phyloP scores from a whole-genome alignment of 2,888 invertebrate species.

The Sinohyriopsis cumingii region DNA sequence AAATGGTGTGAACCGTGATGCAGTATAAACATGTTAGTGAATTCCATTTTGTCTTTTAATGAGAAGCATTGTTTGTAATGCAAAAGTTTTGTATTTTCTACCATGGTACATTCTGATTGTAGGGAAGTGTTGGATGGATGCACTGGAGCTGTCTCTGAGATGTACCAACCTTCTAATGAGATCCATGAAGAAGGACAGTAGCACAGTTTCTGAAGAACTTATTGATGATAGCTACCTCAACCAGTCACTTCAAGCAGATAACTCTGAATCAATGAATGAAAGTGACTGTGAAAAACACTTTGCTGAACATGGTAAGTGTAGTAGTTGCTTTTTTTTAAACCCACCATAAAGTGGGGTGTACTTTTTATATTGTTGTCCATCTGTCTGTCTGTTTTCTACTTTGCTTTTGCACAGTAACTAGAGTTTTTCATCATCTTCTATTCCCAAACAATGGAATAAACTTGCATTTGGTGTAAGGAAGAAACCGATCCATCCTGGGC shows the following conservation, averaged over 20 bases:
- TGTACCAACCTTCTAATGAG: conserved; percentile 86
- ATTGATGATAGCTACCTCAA: conserved; percentile 32
- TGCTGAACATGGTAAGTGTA: conserved; percentile 74
- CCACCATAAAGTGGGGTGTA: no score
- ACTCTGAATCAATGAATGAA: conserved; percentile 75
- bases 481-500: no score
- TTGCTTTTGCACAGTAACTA: no score
- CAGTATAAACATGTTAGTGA: no score
- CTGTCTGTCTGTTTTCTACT: no score
- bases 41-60: no score
- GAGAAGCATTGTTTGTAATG: no score
- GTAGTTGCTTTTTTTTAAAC: not conserved
- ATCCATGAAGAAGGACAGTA: conserved; percentile 74
- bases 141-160: conserved; percentile 86
- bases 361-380: no score
- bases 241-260: conserved; percentile 29
- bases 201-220: not conserved
- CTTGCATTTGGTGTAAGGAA: no score
- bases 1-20: no score
- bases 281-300: conserved; percentile 93
- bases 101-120: conserved; percentile 1
- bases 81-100: not conserved
- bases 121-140: conserved; percentile 94
- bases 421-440: no score
- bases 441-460: no score